Base-by-base conservation (phyloP, 2,888 invertebrate species). In the Melanostoma scalare region DNA sequence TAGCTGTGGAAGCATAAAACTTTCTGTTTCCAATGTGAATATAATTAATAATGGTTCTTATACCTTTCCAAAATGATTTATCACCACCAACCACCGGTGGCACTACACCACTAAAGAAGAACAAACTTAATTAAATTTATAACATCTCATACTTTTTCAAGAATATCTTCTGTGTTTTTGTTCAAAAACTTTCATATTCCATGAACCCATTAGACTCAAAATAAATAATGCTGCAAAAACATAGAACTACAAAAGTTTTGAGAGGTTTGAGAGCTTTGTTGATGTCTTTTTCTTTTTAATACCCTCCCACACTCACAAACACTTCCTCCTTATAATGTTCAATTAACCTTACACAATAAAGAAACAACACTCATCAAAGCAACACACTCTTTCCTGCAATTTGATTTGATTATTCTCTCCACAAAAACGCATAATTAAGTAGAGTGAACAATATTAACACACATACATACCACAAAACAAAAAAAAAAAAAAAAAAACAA, bases 291-390 rank as follows among this genome's bases (percentile, higher is more conserved):
- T 44, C 35, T 50, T 3, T 40, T 44, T 60, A 20, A 20, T 20
- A 20, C 10, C 33, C 33, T 33, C 42, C n/a, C 20, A 31, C 9
- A 63, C 48, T 63, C 63, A 63, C 50, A 50, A 50, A 38, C 48
- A 50, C 50, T 74, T 82, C 53, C 67, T 73, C 65, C 50, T 75
- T 73, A 84, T 74, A 74, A 79, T 75, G 74, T 84, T 55, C 74
- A 84, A 84, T 84, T 84, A 79, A 72, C 71, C 71, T 84, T 75
- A 79, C 79, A 78, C 79, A 84, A 65, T 75, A 71, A 78, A 38
- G 56, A 30, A 63, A 48, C 20, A 61, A 8, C 58, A 72, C 67
- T 63, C 35, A 30, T 69, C 44, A 60, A 30, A 46, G 33, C 48
- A 10, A 68, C 48, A 55, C 46, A 33, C 60, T 9, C 56, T 33